Evolutionary conservation across 2,888 invertebrate species (phyloP).

Genomic region (Sepiola atlantica): DNA sequence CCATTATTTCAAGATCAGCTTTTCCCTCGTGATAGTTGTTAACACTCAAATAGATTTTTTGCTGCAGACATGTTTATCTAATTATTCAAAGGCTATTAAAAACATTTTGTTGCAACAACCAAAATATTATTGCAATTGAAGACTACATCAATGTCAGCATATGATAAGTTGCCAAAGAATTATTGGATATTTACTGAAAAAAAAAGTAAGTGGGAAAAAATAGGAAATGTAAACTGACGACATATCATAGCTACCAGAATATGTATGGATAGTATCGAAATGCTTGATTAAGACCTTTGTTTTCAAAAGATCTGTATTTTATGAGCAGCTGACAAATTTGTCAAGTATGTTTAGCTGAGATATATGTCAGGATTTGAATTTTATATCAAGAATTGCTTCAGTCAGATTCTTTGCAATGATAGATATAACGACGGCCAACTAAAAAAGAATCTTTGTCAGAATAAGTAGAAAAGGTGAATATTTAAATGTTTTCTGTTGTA

Average conservation of each 20-base stretch:
- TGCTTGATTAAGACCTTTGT: not conserved
- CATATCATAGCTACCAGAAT: not conserved
- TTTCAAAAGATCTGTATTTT: not conserved
- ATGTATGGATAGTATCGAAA: not conserved
- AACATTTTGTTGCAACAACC: not conserved
- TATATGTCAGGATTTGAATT: not conserved
- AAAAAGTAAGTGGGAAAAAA: not conserved
- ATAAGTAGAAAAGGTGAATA: no score
- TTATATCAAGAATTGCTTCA: not conserved
- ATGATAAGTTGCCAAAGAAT: not conserved
- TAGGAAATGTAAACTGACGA: not conserved
- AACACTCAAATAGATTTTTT: not conserved
- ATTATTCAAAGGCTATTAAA: not conserved
- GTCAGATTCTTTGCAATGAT: no score
- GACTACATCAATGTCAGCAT: not conserved
- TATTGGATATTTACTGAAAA: not conserved
- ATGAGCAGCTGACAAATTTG: not conserved
- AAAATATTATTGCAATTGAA: not conserved
- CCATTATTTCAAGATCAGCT: not conserved
- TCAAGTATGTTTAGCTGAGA: not conserved
- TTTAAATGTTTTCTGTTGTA: no score
- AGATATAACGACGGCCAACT: no score
- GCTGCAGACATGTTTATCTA: not conserved
- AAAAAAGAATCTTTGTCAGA: no score
- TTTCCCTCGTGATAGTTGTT: not conserved